Percentiles rank a stretch among this genome's conserved stretches.
phyloP scores from a whole-genome alignment of 37 sponge, comb jelly and placozoan genomes.

The Halichondria panicea region DNA sequence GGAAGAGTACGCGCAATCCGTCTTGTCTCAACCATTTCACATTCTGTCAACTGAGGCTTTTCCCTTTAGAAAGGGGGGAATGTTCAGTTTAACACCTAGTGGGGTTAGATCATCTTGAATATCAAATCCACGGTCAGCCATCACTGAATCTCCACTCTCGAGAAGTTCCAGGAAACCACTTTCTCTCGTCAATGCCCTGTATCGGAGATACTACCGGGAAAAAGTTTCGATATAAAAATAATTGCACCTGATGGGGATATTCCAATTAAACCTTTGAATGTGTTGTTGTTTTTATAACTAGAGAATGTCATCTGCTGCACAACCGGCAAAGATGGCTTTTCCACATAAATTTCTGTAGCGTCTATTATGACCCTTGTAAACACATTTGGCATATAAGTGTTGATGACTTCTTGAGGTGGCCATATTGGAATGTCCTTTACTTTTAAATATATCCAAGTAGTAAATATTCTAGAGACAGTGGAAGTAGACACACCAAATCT shows the following conservation, averaged over 20 bases:
- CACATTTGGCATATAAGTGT: slow-evolving; percentile 27
- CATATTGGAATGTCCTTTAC: slow-evolving; percentile 33
- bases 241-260: slow-evolving; percentile 53
- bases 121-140: slow-evolving; percentile 71
- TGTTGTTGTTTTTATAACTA: slow-evolving; percentile 54
- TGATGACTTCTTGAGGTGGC: slow-evolving; percentile 31
- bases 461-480: slow-evolving; percentile 32
- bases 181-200: slow-evolving; percentile 37
- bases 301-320: slow-evolving; percentile 48
- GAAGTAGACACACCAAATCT: slow-evolving; percentile 31
- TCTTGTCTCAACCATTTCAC: slow-evolving; percentile 35
- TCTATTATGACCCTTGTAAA: slow-evolving; percentile 47
- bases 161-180: slow-evolving; percentile 43
- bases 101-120: slow-evolving; percentile 54
- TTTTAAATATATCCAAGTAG: slow-evolving; percentile 41
- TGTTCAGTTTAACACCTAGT: slow-evolving; percentile 50
- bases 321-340: slow-evolving; percentile 32
- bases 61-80: slow-evolving; percentile 64
- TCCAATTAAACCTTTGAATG: slow-evolving; percentile 46
- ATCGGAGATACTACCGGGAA: slow-evolving; percentile 53
- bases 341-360: slow-evolving; percentile 53
- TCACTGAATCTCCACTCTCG: slow-evolving; percentile 48
- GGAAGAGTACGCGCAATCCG: slow-evolving; percentile 51
- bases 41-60: slow-evolving; percentile 30
- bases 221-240: slow-evolving; percentile 39